These are phyloP conservation scores for Centruroides vittatus DNA, from an alignment of 1,140 invertebrate genomes.

Conservation along the genomic window DNA sequence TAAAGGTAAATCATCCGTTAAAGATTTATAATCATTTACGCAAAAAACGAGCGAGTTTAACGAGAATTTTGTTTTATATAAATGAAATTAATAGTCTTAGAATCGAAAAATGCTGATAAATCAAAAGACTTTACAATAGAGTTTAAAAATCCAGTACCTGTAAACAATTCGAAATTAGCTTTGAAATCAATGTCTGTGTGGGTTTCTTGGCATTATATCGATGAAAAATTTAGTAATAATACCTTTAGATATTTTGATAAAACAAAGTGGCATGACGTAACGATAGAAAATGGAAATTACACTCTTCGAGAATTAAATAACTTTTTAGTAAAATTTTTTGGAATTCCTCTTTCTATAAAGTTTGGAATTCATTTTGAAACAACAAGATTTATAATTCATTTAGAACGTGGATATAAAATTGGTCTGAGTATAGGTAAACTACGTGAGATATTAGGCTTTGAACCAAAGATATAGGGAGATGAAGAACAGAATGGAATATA, in stretches of 20 bases:
- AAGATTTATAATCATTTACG: background rate
- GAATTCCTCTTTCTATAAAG: background rate
- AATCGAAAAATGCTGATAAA: background rate
- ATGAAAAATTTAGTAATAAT: background rate
- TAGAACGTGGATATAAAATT: background rate
- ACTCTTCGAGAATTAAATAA: background rate
- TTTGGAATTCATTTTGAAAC: slow-evolving; percentile 1
- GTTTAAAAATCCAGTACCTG: background rate
- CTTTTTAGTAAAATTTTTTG: background rate
- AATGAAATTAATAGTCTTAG: background rate
- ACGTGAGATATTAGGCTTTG: slow-evolving; percentile 1
- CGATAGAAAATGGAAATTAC: too few species aligned
- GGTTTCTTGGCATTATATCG: background rate
- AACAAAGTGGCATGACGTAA: too few species aligned
- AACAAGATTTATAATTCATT: background rate
- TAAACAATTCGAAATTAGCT: background rate
- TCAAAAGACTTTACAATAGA: slow-evolving; percentile 3
- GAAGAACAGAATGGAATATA: background rate
- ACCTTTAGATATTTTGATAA: too few species aligned
- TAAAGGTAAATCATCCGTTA: background rate
- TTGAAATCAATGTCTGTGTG: background rate
- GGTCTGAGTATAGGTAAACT: background rate
- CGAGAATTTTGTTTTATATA: background rate
- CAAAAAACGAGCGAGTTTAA: slow-evolving; percentile 1
- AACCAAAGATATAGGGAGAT: background rate